Evolutionary conservation across 2,113 vertebrate species (phyloP), one percentile per base, ranked within the genome.

Genomic region (Budorcas taxicolor): DNA sequence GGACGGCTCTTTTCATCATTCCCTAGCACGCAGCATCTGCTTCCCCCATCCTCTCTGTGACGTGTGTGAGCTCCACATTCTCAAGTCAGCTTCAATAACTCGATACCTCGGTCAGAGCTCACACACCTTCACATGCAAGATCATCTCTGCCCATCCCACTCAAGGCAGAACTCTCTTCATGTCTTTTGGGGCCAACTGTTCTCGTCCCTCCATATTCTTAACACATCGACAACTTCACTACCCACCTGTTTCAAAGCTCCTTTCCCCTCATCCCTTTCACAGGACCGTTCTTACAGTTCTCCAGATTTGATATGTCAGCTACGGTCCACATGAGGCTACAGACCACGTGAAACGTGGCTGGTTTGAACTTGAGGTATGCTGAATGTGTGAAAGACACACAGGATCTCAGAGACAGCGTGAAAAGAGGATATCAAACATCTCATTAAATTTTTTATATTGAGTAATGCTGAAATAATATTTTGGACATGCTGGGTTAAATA

Each of bases 381-480:
- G 25, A 52, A 27, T 47, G 40, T 29, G 5, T 57, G 43, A 88
- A 76, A 60, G 5, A 62, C 17, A 85, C 55, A 6, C 17, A 33
- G 55, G 33, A 58, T 33, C 52, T 58, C 4, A 23, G 83, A 95
- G 71, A 52, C 36, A 25, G 21, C 19, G 6, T 4, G 36, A 76
- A 87, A 62, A 84, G 27, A 45, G 6, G 5, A 40, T 33, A 58
- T 40, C 33, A 74, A 87, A 62, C 14, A 78, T 21, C 50, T 33
- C 64, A 52, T 43, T 29, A 52, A 86, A 43, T 62, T 55, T 31
- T 89, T 90, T 15, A 53, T 58, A 50, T 47, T 43, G 58, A 91
- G 45, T 57, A 84, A 62, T 76, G 45, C 45, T 83, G 31, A 93
- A 93, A 89, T 33, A 84, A 80, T 83, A 80, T 80, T 95, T 96